Base-by-base conservation (phyloP, 2,888 invertebrate genomes). In the Panzeria rudis region DNA sequence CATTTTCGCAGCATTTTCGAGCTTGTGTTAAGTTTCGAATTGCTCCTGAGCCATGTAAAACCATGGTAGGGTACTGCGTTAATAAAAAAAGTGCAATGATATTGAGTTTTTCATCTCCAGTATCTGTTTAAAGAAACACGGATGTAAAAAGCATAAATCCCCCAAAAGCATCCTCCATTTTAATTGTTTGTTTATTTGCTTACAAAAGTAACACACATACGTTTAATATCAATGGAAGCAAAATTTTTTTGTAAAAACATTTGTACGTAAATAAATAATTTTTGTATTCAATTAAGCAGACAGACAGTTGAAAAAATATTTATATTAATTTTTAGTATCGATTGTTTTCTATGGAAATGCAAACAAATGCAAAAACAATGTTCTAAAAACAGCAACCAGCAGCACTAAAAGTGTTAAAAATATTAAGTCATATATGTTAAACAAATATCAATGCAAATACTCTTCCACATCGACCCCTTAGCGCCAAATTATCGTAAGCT, bases 271-370 rank as follows among this genome's bases (percentile, higher is more conserved):
- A 64, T 69, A 75, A 59, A 72, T 73, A 61, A 38, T 64, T 62
- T 56, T 44, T 56, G 41, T 44, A 56, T 73, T 64, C 69, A 72
- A 79, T 77, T 81, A 29, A 61, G 62, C 73, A 81, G 81, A 78
- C 81, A 81, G 68, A 78, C 81, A 81, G 68, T 80, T 81, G 72
- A 54, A 68, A 59, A 73, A 84, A 84, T 84, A 84, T 84, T 84
- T 80, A 72, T 47, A 81, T 80, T 64, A 75, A 44, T 77, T 76
- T 77, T 32, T 44, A 56, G 50, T 32, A 66, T 80, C 61, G 72
- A 77, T 81, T 47, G 47, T 73, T 38, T 81, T 81, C 61, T 62
- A 32, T 41, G 64, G 52, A 72, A 81, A 76, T 80, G 84, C 68
- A 84, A 84, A 81, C 68, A 84, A 81, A 73, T 77, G 80, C 84